A percentile compares a stretch with the other conserved stretches of the same genome.
Conservation (phyloP, 1,140 invertebrate genomes). For the Ectropis grisescens region DNA sequence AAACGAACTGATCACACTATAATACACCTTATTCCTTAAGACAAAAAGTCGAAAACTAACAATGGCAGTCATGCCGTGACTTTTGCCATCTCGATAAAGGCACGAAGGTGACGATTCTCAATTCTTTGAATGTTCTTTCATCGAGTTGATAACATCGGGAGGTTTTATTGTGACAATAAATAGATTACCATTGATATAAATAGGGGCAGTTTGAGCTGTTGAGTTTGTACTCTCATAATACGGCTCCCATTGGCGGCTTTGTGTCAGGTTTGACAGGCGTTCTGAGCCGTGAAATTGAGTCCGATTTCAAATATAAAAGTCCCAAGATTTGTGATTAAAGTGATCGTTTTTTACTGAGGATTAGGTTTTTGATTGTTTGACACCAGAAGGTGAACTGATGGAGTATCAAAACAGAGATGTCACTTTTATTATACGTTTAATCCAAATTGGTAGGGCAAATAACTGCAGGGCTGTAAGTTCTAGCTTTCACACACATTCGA, state of each 20-base stretch:
- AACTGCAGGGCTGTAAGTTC: no score
- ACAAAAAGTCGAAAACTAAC: conserved; percentile 8
- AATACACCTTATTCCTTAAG: conserved; percentile 19
- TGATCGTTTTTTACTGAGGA: no score
- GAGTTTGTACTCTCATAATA: conserved; percentile 55
- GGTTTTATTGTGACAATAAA: conserved; percentile 66
- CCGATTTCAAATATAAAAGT: conserved; percentile 61
- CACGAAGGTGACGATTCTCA: conserved; percentile 60
- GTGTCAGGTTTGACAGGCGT: conserved; percentile 61
- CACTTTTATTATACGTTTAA: no score
- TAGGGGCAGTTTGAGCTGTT: conserved; percentile 57
- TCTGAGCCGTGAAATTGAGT: conserved; percentile 65
- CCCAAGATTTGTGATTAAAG: conserved; percentile 44
- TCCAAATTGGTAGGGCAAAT: no score
- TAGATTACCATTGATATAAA: conserved; percentile 67
- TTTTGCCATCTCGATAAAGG: conserved; percentile 60
- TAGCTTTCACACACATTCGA: no score
- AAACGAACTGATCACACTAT: conserved; percentile 9
- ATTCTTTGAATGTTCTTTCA: no score
- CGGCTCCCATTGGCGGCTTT: conserved; percentile 54
- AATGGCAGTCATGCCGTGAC: conserved; percentile 44
- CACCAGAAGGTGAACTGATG: no score
- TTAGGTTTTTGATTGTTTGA: no score
- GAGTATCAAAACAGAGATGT: no score
- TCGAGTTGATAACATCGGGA: conserved; percentile 62